Evolutionary conservation across 2,797 vertebrate genomes (phyloP).

Genomic region (Triplophysa bombifrons): DNA sequence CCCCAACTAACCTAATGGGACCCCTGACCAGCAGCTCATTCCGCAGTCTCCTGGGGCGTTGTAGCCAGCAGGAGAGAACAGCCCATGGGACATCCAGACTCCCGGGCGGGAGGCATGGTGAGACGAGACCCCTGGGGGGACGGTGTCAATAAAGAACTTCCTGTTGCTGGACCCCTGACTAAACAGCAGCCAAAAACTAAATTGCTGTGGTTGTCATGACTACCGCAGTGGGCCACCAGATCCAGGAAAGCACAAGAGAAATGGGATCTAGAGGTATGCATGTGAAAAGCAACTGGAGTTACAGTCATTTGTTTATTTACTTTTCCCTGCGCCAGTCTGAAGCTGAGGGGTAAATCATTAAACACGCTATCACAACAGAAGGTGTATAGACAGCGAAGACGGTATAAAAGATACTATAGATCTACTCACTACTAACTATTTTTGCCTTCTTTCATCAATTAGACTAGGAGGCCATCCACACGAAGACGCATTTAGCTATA

Average conservation of each 20-base stretch:
- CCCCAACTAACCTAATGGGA: slow-evolving; percentile 27
- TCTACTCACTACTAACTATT: background rate
- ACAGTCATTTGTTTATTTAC: slow-evolving; percentile 35
- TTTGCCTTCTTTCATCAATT: background rate
- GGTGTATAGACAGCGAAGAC: slow-evolving; percentile 10
- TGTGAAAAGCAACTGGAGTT: slow-evolving; percentile 50
- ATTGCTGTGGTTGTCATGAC: slow-evolving; percentile 62
- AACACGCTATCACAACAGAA: slow-evolving; percentile 17
- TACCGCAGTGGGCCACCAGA: slow-evolving; percentile 41
- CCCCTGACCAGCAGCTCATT: slow-evolving; percentile 21
- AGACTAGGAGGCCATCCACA: background rate
- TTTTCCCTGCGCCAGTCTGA: background rate
- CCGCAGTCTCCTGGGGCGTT: background rate
- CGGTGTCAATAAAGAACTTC: slow-evolving; percentile 68
- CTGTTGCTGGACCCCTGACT: slow-evolving; percentile 62
- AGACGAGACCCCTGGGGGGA: slow-evolving; percentile 50
- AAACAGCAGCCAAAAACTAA: slow-evolving; percentile 56
- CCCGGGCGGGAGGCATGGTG: slow-evolving; percentile 42
- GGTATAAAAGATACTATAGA: background rate
- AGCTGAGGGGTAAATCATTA: background rate
- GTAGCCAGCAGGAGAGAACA: slow-evolving; percentile 30
- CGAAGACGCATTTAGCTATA: too few species aligned
- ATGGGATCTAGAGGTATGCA: slow-evolving; percentile 46
- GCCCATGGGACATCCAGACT: slow-evolving; percentile 33
- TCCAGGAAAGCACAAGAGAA: slow-evolving; percentile 27